Evolutionary conservation across 2,797 vertebrate genomes (phyloP), one percentile per base, ranked within the genome.

Genomic region (Limnodromus scolopaceus): DNA sequence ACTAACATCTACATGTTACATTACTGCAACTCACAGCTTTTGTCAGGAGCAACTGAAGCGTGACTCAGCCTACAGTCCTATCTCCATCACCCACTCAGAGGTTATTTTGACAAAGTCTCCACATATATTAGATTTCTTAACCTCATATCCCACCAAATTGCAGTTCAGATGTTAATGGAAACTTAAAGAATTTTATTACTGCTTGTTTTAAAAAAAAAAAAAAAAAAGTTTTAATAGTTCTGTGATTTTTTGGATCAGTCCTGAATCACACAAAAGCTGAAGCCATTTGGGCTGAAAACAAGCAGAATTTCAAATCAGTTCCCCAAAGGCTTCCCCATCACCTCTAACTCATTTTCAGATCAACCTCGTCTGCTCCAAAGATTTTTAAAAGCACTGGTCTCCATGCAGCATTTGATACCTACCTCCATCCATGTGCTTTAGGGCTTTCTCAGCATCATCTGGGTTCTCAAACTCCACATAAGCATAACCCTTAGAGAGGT

Each of bases 391-490:
- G 30, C 13, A 32, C 38, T 34, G 41, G 38, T 16, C 30, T 79
- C 49, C 57, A 11, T n/a, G 30, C 24, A 90, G 24, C 9, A 34
- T 22, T 58, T 14, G 46, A 25, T 54, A 94, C 91, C 38, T 92
- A 99, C 99, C 99, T 98, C 99, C 99, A 25, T 99, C 99, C 99
- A 99, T 99, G 97, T 99, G 99, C 82, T 99, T 99, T 87, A 99
- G 97, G 3, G 99, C 99, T 95, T 99, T 99, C 94, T 99, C 99
- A 0, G 99, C 99, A 93, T 99, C 99, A 24, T 99, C 99, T 0
- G 99, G 94, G 6, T 97, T 99, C 96, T 99, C 99, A 85, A 99
- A 99, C 97, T 99, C 99, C 87, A 99, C 99, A 3, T 99, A 99
- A 7, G 99, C 99, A 8, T 99, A 99, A 76, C 99, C 99, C 87